Evolutionary conservation across 2,113 vertebrate genomes (phyloP).

Genomic region (Lutjanus erythropterus): DNA sequence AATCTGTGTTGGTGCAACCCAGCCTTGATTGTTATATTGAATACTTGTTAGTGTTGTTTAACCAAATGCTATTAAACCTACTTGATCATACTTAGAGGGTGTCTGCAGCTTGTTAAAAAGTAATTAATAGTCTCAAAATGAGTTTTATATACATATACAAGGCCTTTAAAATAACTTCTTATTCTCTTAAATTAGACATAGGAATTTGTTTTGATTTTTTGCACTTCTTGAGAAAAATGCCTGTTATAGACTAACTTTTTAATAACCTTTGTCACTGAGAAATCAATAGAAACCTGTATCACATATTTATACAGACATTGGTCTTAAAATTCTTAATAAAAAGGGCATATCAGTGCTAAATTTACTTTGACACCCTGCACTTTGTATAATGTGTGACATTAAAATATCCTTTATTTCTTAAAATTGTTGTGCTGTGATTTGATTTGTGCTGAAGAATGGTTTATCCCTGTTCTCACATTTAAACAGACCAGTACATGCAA

Average conservation of each 20-base stretch:
- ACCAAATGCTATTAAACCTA: background rate
- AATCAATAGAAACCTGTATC: background rate
- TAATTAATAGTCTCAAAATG: background rate
- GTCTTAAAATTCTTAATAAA: background rate
- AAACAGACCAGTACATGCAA: background rate
- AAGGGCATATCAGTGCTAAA: background rate
- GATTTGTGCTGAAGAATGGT: background rate
- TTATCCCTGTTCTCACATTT: background rate
- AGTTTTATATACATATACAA: background rate
- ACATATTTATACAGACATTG: background rate
- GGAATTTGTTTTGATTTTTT: background rate
- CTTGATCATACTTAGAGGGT: background rate
- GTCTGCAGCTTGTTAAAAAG: background rate
- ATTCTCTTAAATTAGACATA: background rate
- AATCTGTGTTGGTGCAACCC: no score
- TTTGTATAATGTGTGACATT: conserved; percentile 34
- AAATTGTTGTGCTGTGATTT: background rate
- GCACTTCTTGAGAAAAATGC: background rate
- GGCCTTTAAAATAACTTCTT: background rate
- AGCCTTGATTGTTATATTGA: background rate
- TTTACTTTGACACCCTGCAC: background rate
- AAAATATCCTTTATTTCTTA: conserved; percentile 16
- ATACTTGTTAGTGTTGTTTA: background rate
- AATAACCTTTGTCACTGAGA: background rate
- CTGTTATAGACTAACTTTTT: background rate